Percentiles rank a stretch among this genome's conserved stretches.
Evolutionary conservation across 2,888 invertebrate genomes (phyloP).

Genomic region (Hirtodrosophila trivittata): DNA sequence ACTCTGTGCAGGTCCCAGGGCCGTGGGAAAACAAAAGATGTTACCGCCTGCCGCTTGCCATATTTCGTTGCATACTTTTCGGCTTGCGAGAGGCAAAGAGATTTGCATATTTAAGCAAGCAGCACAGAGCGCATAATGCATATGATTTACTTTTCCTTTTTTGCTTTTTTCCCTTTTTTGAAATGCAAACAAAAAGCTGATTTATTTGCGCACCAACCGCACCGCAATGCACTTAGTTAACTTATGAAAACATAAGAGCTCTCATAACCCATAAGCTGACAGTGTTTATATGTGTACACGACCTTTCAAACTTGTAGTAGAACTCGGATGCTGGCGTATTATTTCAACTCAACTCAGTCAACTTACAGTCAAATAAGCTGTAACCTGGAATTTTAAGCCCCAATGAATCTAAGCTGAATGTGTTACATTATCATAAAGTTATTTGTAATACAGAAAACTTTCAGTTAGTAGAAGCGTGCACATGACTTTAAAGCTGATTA

Average conservation of each 20-base stretch:
- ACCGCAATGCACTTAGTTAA: conserved; percentile 36
- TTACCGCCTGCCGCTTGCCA: conserved; percentile 48
- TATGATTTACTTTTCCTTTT: conserved; percentile 54
- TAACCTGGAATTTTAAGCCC: no score
- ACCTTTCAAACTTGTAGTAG: not conserved
- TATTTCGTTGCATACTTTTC: conserved; percentile 59
- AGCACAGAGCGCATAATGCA: conserved; percentile 55
- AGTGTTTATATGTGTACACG: not conserved
- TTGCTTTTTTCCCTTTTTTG: no score
- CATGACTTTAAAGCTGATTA: no score
- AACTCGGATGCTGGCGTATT: not conserved
- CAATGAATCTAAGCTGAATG: no score
- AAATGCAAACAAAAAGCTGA: conserved; percentile 48
- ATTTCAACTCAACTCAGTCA: not conserved
- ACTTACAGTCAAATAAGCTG: no score
- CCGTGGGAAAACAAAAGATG: conserved; percentile 76
- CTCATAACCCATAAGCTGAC: conserved; percentile 31
- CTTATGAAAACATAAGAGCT: conserved; percentile 17
- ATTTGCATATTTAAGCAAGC: conserved; percentile 74
- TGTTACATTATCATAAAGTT: no score
- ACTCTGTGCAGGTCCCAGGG: no score
- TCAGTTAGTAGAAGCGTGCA: no score
- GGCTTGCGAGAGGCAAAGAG: conserved; percentile 42
- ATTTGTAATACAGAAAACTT: no score
- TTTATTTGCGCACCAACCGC: conserved; percentile 58